Conservation (phyloP, 2,113 vertebrate genomes). For the Melanocharis versteri region DNA sequence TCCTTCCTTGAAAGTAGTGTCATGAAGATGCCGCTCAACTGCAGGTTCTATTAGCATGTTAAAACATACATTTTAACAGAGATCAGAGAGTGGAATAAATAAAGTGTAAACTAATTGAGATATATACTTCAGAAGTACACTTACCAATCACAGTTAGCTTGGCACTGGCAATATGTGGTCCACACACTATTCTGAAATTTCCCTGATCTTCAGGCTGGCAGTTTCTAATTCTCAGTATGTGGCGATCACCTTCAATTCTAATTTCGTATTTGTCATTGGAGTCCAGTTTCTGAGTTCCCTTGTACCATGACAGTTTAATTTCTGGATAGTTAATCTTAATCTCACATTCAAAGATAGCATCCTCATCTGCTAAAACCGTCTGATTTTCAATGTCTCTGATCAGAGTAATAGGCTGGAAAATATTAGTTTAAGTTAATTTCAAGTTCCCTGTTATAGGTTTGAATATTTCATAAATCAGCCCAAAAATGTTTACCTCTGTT, state of each 20-base stretch:
- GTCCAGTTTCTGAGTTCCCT: constrained; percentile 91
- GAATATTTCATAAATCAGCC: neutral
- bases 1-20: constrained; percentile 90
- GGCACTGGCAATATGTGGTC: constrained; percentile 93
- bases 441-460: neutral
- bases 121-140: constrained; percentile 23
- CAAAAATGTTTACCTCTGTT: constrained; percentile 82
- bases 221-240: constrained; percentile 83
- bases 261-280: constrained; percentile 86
- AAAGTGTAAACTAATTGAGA: neutral
- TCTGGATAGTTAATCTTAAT: constrained; percentile 97
- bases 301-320: constrained; percentile 96
- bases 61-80: constrained; percentile 28
- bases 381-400: constrained; percentile 90
- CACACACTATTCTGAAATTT: constrained; percentile 93
- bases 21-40: constrained; percentile 88
- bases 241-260: constrained; percentile 80
- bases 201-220: constrained; percentile 88
- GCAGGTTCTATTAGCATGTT: constrained; percentile 77
- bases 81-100: neutral
- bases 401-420: constrained; percentile 88
- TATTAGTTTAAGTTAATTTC: constrained; percentile 41
- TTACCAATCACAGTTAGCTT: constrained; percentile 89
- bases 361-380: constrained; percentile 77
- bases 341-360: constrained; percentile 87